Conservation (phyloP, 2,113 vertebrate species). For the Odobenus rosmarus region DNA sequence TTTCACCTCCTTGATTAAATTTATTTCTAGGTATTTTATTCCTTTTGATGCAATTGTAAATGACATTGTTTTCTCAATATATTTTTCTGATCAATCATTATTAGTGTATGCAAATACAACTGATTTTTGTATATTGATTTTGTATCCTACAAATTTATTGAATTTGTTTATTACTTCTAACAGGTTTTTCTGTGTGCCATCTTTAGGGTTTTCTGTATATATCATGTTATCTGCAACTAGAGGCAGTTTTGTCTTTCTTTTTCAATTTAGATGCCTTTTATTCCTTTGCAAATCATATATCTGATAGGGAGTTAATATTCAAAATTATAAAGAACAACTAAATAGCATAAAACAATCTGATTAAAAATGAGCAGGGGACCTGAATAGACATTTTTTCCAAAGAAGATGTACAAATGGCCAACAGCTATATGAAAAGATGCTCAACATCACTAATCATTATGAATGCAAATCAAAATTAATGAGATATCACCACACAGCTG, state of each 20-base stretch:
- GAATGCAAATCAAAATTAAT: background rate
- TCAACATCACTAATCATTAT: background rate
- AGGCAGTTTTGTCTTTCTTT: background rate
- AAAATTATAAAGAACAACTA: background rate
- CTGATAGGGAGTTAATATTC: background rate
- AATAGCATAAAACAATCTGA: background rate
- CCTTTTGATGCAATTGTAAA: background rate
- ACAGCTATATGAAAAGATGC: background rate
- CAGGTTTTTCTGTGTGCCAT: background rate
- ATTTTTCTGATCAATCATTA: background rate
- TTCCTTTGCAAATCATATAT: background rate
- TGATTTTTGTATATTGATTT: background rate
- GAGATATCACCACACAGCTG: background rate
- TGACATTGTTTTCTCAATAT: background rate
- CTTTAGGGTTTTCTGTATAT: background rate
- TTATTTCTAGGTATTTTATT: background rate
- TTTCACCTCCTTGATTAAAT: background rate
- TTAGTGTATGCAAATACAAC: background rate
- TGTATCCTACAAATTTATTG: background rate
- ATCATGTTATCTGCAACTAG: background rate
- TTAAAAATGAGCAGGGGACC: background rate
- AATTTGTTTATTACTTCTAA: background rate
- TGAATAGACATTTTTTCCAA: background rate
- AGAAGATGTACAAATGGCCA: background rate
- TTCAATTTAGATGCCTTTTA: background rate